Percentiles rank a stretch among this genome's conserved stretches.
Evolutionary conservation across 2,113 vertebrate genomes (phyloP).

Genomic region (Lipotes vexillifer): DNA sequence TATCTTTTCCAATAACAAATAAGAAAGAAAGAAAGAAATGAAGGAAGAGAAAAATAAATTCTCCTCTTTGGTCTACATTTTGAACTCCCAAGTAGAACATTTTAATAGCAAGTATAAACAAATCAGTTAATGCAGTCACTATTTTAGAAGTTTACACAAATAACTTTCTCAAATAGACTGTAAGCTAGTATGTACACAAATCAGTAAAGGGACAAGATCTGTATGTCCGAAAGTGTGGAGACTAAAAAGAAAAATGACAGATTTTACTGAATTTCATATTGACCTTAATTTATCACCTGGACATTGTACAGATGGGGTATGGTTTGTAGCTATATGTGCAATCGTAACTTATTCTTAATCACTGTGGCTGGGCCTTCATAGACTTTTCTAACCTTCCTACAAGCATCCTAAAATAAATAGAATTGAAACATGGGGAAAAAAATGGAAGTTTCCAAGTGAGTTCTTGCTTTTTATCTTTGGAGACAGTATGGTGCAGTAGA

Average conservation of each 20-base stretch:
- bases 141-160: background rate
- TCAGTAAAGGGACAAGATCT: background rate
- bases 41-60: background rate
- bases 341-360: background rate
- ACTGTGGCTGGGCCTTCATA: background rate
- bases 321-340: background rate
- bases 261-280: background rate
- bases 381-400: background rate
- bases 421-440: background rate
- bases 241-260: background rate
- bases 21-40: background rate
- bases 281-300: background rate
- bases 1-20: background rate
- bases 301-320: background rate
- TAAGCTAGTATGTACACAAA: background rate
- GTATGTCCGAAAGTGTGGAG: background rate
- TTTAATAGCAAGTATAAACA: background rate
- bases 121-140: background rate
- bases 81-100: background rate
- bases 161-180: background rate
- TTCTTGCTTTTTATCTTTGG: background rate
- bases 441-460: background rate
- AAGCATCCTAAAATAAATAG: background rate
- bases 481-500: background rate
- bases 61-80: background rate